phyloP scores from a whole-genome alignment of 64 coral and sea anemone species.

The Dendrophyllia cribrosa region DNA sequence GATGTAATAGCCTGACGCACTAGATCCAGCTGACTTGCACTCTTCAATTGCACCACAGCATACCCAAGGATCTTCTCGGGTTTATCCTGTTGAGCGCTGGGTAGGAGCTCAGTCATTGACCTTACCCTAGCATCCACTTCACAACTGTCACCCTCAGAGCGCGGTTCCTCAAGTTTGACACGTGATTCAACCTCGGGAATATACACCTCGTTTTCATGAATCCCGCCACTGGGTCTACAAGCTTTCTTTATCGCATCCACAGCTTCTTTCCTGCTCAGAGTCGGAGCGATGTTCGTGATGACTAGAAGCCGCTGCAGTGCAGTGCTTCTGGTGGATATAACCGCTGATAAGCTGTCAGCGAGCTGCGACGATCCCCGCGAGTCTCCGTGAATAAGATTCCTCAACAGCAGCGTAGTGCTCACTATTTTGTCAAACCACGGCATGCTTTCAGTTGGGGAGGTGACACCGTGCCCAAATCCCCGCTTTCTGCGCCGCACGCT shows the following conservation, averaged over 20 bases:
- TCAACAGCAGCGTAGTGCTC: slow-evolving; percentile 7
- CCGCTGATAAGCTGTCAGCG: slow-evolving; percentile 67
- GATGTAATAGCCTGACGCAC: slow-evolving; percentile 70
- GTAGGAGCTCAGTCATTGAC: slow-evolving; percentile 53
- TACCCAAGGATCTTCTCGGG: slow-evolving; percentile 73
- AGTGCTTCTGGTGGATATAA: slow-evolving; percentile 61
- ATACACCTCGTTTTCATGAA: slow-evolving; percentile 64
- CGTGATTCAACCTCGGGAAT: slow-evolving; percentile 65
- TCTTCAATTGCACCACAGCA: slow-evolving; percentile 82
- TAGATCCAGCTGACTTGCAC: slow-evolving; percentile 79
- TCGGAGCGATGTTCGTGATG: slow-evolving; percentile 85
- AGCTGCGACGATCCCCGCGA: slow-evolving; percentile 1
- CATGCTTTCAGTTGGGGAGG: slow-evolving; percentile 69
- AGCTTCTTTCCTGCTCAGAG: slow-evolving; percentile 66
- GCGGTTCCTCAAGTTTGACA: background rate
- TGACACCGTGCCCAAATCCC: slow-evolving; percentile 31
- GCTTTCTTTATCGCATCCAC: slow-evolving; percentile 85
- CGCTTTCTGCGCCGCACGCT: slow-evolving; percentile 57
- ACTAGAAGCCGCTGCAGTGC: slow-evolving; percentile 85
- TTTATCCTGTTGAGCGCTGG: slow-evolving; percentile 32
- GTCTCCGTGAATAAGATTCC: slow-evolving; percentile 57
- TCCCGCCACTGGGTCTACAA: slow-evolving; percentile 77
- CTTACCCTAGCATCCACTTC: background rate
- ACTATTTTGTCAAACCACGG: slow-evolving; percentile 69
- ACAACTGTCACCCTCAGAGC: background rate